Evolutionary conservation across 2,797 vertebrate genomes (phyloP).

Genomic region (Eidolon dupreanum): DNA sequence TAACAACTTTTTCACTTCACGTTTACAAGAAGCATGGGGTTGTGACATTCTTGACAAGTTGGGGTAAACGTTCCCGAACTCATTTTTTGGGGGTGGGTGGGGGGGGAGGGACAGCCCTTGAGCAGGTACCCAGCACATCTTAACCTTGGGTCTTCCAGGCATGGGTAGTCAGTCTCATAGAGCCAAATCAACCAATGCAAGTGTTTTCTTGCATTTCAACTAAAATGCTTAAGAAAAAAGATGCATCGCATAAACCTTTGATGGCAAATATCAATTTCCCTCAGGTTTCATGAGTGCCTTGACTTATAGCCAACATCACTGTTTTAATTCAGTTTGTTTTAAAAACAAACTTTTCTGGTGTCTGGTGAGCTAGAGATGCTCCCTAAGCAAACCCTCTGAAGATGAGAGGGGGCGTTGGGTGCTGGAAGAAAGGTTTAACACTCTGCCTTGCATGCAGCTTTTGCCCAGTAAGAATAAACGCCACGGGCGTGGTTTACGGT

Average conservation of each 20-base stretch:
- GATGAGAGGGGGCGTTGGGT: neutral
- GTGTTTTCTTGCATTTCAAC: neutral
- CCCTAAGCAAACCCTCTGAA: neutral
- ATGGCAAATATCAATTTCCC: fast-evolving
- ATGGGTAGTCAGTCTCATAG: neutral
- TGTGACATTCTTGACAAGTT: neutral
- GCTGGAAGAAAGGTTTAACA: neutral
- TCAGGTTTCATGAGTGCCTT: neutral
- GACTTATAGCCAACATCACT: neutral
- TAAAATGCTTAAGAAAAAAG: neutral
- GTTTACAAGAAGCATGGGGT: neutral
- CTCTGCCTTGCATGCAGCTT: neutral
- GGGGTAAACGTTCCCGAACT: neutral
- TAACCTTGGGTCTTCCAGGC: neutral
- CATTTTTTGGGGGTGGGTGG: neutral
- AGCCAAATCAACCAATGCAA: neutral
- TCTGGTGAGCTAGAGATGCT: neutral
- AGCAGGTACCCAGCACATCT: neutral
- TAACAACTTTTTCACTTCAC: neutral
- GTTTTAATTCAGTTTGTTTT: neutral
- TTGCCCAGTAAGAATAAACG: neutral
- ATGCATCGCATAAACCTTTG: fast-evolving
- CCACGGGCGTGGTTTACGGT: neutral
- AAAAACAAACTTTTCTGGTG: neutral
- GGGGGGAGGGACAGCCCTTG: neutral